Evolutionary conservation across 2,888 invertebrate genomes (phyloP).

Genomic region (Oscheius sp.): DNA sequence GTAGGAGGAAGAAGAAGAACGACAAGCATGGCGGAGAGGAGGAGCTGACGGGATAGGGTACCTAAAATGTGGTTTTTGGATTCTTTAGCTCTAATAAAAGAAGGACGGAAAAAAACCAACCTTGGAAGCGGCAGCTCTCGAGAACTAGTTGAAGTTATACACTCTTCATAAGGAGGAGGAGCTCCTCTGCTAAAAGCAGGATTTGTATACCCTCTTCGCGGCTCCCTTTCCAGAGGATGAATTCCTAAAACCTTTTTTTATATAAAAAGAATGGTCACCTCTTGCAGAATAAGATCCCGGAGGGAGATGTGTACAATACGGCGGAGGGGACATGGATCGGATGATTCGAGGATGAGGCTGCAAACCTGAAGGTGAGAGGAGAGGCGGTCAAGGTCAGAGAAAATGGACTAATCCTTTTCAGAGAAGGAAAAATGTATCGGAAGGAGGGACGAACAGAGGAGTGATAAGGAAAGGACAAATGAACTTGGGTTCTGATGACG

Average conservation of each 20-base stretch:
- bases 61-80: neutral
- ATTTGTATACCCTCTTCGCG: constrained; percentile 2
- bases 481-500: too few relatives aligned
- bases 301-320: neutral
- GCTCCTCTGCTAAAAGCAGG: neutral
- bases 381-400: neutral
- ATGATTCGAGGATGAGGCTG: too few relatives aligned
- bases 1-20: neutral
- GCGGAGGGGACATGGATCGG: neutral
- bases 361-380: neutral
- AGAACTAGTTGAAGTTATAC: too few relatives aligned
- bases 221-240: neutral
- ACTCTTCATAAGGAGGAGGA: constrained; percentile 5
- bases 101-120: neutral
- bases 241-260: neutral
- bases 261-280: neutral
- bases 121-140: neutral
- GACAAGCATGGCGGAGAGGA: neutral
- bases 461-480: too few relatives aligned
- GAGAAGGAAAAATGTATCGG: neutral
- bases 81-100: neutral
- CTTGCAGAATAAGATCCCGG: neutral
- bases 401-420: neutral
- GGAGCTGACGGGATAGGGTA: neutral
- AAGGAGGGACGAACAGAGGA: neutral